Evolutionary conservation across 2,113 vertebrate species (phyloP).

Genomic region (Rhynchomys soricoides): DNA sequence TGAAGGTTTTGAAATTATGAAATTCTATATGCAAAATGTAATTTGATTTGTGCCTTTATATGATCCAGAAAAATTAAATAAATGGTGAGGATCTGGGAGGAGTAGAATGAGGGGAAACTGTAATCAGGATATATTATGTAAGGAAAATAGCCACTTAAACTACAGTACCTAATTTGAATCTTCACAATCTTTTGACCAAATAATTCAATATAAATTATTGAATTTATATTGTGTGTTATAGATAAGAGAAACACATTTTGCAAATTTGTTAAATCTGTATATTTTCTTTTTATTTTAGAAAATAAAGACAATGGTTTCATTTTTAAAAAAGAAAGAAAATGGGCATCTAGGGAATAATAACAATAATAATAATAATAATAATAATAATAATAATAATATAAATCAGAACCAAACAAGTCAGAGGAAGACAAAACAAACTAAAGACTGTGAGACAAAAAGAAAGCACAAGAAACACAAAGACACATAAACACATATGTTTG

Average conservation of each 20-base stretch:
- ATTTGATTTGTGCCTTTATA: neutral
- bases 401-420: neutral
- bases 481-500: neutral
- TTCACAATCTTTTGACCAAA: neutral
- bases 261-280: neutral
- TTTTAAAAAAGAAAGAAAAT: neutral
- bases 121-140: neutral
- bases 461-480: neutral
- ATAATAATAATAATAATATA: neutral
- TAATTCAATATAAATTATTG: neutral
- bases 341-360: neutral
- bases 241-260: neutral
- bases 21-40: neutral
- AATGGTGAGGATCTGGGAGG: neutral
- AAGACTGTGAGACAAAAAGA: neutral
- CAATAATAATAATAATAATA: neutral
- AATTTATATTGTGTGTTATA: neutral
- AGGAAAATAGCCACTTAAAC: neutral
- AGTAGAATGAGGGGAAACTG: neutral
- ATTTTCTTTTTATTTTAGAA: conserved; percentile 33
- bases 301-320: neutral
- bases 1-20: neutral
- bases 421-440: neutral
- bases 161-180: neutral
- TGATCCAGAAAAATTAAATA: neutral